These are phyloP conservation scores for Drosophila arawakana DNA, from an alignment of 1,140 invertebrate genomes.

Conservation along the genomic window DNA sequence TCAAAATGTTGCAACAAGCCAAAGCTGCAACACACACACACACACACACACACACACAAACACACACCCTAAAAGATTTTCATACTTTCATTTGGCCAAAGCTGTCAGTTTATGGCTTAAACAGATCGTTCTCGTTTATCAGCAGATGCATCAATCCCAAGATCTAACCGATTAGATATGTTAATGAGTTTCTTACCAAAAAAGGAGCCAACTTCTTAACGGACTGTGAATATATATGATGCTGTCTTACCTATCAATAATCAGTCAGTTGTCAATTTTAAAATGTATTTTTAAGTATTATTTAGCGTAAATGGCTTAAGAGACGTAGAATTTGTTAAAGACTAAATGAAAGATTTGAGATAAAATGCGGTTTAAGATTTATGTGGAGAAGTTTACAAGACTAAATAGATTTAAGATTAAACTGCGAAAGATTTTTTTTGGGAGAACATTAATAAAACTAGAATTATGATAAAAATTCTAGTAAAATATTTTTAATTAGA, in stretches of 20 bases:
- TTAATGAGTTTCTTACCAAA: conserved; percentile 14
- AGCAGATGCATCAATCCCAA: conserved; percentile 17
- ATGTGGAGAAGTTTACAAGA: too few relatives aligned
- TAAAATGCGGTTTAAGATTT: too few relatives aligned
- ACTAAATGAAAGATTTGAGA: too few relatives aligned
- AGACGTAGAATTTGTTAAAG: not conserved
- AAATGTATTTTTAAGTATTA: not conserved
- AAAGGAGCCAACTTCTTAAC: not conserved
- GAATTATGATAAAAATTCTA: too few relatives aligned
- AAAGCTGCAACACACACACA: conserved; percentile 33
- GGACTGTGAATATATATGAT: not conserved
- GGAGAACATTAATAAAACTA: too few relatives aligned
- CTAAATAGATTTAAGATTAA: too few relatives aligned
- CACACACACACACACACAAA: conserved; percentile 6
- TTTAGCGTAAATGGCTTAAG: not conserved
- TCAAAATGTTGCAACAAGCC: conserved; percentile 52
- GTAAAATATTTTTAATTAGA: too few relatives aligned
- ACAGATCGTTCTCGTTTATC: conserved; percentile 23
- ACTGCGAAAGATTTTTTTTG: too few relatives aligned
- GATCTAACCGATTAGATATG: conserved; percentile 26
- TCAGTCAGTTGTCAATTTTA: conserved; percentile 1
- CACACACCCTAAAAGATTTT: conserved; percentile 5
- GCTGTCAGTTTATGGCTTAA: conserved; percentile 18
- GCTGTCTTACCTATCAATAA: conserved; percentile 14
- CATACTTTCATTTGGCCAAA: not conserved